Percentiles rank a stretch among this genome's conserved stretches.
These are phyloP conservation scores for Argynnis bischoffii DNA, from an alignment of 2,888 invertebrate genomes.

Conservation along the genomic window DNA sequence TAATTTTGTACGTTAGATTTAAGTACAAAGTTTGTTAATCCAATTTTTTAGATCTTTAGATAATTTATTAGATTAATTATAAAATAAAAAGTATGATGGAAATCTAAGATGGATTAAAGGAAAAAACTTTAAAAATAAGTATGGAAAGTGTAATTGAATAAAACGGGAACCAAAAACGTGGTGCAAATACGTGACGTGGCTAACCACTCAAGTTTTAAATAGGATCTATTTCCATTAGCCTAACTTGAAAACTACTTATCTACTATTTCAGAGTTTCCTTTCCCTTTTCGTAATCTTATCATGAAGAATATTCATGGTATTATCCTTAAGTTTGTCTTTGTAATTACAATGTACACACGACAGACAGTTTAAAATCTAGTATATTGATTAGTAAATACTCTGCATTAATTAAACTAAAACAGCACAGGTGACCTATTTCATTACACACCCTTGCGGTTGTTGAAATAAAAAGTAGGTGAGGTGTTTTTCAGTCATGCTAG, in stretches of 20 bases:
- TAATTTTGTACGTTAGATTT: constrained; percentile 8
- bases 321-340: not conserved
- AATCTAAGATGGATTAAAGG: not conserved
- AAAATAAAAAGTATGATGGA: constrained; percentile 2
- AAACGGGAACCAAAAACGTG: constrained; percentile 23
- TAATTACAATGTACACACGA: not conserved
- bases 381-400: constrained; percentile 31
- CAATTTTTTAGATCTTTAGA: constrained; percentile 9
- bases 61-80: constrained; percentile 1
- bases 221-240: constrained; percentile 39
- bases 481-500: constrained; percentile 10
- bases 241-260: constrained; percentile 40
- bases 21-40: constrained; percentile 15
- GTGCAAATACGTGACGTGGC: constrained; percentile 33
- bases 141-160: constrained; percentile 15
- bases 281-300: constrained; percentile 35
- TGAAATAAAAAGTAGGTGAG: constrained; percentile 30
- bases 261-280: constrained; percentile 27
- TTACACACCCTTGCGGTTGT: constrained; percentile 28
- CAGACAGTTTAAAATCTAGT: not conserved
- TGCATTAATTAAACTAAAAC: constrained; percentile 36
- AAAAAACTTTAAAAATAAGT: constrained; percentile 10
- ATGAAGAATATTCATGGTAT: constrained; percentile 2
- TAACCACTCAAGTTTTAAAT: constrained; percentile 40
- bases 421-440: constrained; percentile 37